phyloP scores from a whole-genome alignment of 2,888 invertebrate genomes.

The Acronicta leporina region DNA sequence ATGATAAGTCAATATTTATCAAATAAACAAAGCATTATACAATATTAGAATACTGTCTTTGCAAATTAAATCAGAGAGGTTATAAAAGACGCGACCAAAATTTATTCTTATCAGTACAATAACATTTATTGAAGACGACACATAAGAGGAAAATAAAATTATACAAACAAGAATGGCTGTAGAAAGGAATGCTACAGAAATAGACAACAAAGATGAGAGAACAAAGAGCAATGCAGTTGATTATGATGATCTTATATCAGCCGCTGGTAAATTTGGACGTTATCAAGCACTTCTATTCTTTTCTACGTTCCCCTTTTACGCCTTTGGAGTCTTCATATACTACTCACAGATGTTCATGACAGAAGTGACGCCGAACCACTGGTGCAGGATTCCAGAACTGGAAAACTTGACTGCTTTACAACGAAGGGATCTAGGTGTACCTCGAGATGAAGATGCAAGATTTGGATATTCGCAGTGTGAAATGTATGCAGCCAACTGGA shows the following conservation, averaged over 20 bases:
- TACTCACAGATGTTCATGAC: conserved; percentile 69
- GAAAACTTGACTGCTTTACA: conserved; percentile 65
- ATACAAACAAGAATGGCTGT: conserved; percentile 40
- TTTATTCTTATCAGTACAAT: conserved; percentile 26
- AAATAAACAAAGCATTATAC: conserved; percentile 22
- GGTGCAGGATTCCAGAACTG: conserved; percentile 69
- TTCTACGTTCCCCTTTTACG: conserved; percentile 66
- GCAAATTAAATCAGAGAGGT: conserved; percentile 21
- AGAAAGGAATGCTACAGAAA: conserved; percentile 17
- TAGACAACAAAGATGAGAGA: conserved; percentile 35
- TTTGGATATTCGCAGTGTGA: conserved; percentile 72
- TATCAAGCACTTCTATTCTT: conserved; percentile 66
- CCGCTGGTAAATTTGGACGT: conserved; percentile 67
- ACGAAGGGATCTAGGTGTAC: conserved; percentile 65
- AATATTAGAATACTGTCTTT: conserved; percentile 37
- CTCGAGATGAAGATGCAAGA: conserved; percentile 57
- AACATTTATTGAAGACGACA: conserved; percentile 16
- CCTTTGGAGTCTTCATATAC: conserved; percentile 65
- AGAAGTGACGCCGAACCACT: conserved; percentile 68
- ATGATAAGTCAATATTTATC: conserved; percentile 32
- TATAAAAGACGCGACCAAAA: conserved; percentile 36
- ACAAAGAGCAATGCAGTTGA: conserved; percentile 55
- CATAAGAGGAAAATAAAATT: conserved; percentile 11
- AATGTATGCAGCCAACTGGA: conserved; percentile 72
- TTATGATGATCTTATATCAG: conserved; percentile 66